phyloP scores from a whole-genome alignment of 2,113 vertebrate genomes.

The Anser cygnoides region DNA sequence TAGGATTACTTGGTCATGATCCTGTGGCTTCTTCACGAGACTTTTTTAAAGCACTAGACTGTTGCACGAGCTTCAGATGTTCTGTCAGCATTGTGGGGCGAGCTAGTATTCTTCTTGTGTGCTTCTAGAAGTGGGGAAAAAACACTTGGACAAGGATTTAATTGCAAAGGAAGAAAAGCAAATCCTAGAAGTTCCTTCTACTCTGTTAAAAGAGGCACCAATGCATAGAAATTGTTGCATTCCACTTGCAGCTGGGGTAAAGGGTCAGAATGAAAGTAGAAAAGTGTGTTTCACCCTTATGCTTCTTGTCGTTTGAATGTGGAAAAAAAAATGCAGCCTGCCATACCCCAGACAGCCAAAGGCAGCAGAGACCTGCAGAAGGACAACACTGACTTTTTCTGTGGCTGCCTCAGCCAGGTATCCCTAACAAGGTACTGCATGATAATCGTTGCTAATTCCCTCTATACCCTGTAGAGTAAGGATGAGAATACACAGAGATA shows the following conservation, averaged over 20 bases:
- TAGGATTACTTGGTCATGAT: neutral
- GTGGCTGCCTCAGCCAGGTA: neutral
- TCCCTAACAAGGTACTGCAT: too few species aligned
- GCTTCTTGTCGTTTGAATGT: too few species aligned
- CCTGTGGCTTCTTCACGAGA: fast-evolving
- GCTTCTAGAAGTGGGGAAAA: neutral
- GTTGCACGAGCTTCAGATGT: neutral
- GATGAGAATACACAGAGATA: neutral
- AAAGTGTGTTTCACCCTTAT: neutral
- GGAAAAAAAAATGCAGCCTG: too few species aligned
- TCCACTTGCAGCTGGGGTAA: neutral
- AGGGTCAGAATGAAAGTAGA: fast-evolving
- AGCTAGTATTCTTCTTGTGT: neutral
- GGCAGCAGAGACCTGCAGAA: neutral
- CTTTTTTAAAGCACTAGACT: neutral
- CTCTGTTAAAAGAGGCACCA: neutral
- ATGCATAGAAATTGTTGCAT: neutral
- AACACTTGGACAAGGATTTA: neutral
- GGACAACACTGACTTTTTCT: neutral
- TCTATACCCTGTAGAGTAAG: neutral
- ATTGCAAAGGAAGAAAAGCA: neutral
- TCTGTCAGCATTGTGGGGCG: neutral
- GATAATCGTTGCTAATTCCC: neutral
- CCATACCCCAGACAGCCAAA: neutral
- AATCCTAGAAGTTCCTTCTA: neutral